phyloP scores from a whole-genome alignment of 2,888 invertebrate species.

The Parthenolecanium corni region DNA sequence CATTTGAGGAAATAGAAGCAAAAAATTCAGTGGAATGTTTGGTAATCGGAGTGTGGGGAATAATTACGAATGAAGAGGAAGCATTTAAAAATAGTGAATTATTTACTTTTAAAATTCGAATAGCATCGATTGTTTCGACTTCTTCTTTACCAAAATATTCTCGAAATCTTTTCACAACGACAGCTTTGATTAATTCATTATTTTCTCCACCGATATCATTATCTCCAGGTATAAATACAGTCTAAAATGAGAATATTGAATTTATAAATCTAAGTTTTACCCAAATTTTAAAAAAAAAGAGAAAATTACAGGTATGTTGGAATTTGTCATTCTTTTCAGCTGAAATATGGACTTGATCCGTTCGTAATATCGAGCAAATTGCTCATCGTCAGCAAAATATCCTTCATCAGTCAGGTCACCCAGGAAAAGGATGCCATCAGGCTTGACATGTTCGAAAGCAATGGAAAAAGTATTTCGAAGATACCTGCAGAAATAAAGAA shows the following conservation, averaged over 20 bases:
- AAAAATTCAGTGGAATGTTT: no score
- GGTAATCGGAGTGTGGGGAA: background rate
- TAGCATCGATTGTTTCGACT: conserved; percentile 2
- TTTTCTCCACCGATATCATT: conserved; percentile 95
- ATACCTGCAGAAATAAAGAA: conserved; percentile 48
- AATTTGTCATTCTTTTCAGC: background rate
- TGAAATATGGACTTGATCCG: conserved; percentile 53
- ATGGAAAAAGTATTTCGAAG: conserved; percentile 62
- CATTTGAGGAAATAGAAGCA: no score
- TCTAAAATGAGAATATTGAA: conserved; percentile 31
- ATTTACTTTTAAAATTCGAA: conserved; percentile 16
- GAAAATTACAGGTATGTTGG: conserved; percentile 13
- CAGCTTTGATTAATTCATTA: conserved; percentile 44
- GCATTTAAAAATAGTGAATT: background rate
- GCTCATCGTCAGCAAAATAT: conserved; percentile 55
- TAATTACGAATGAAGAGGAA: no score
- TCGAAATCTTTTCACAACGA: conserved; percentile 30
- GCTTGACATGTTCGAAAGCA: conserved; percentile 58
- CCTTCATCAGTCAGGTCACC: conserved; percentile 96
- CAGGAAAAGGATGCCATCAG: conserved; percentile 75
- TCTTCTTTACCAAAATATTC: conserved; percentile 24
- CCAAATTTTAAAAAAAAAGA: background rate
- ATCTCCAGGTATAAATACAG: conserved; percentile 83
- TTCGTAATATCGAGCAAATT: conserved; percentile 61
- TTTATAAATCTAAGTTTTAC: background rate